Evolutionary conservation across 2,888 invertebrate genomes (phyloP), one percentile per base, ranked within the genome.

Genomic region (Arrhopalites spinosus): DNA sequence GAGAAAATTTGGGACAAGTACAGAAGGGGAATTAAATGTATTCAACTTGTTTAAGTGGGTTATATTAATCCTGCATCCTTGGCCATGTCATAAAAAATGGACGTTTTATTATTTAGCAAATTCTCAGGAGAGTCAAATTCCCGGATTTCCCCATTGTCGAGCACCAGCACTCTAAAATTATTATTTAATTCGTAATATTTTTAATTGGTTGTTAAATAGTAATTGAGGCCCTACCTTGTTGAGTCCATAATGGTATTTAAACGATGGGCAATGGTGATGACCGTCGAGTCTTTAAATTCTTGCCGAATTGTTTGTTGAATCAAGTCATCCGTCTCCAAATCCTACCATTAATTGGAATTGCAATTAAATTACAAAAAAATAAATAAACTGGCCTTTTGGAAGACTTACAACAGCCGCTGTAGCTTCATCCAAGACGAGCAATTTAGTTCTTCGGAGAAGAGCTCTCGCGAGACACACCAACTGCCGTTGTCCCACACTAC

Each of bases 211-310:
- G n/a, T 11, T 45, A 45, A 56, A 56, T 84, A n/a, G n/a, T n/a
- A n/a, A n/a, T n/a, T n/a, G n/a, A n/a, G n/a, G n/a, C 5, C n/a
- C n/a, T 61, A 88, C 88, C 87, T 90, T 84, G 93, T 92, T 45
- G 92, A 93, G 87, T 95, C 95, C 89, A 96, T 89, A 83, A 96
- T 95, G 29, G 96, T 96, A 86, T 96, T 95, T 78, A 96, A 89
- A 23, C 96, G 90, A 87, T 96, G 96, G 50, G 96, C 96, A 85
- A 96, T 96, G 0, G 95, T 96, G 27, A 96, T 89, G 73, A 96
- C 92, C 3, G 96, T 96, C 86, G 94, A 94, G 78, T 92, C 89
- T 78, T 89, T 89, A 86, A 96, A 96, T 86, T 95, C 93, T 29
- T 90, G 89, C 23, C 93, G 90, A 85, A 96, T 96, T 5, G 96